Evolutionary conservation across 2,113 vertebrate genomes (phyloP).

Genomic region (Corydoras sp.): DNA sequence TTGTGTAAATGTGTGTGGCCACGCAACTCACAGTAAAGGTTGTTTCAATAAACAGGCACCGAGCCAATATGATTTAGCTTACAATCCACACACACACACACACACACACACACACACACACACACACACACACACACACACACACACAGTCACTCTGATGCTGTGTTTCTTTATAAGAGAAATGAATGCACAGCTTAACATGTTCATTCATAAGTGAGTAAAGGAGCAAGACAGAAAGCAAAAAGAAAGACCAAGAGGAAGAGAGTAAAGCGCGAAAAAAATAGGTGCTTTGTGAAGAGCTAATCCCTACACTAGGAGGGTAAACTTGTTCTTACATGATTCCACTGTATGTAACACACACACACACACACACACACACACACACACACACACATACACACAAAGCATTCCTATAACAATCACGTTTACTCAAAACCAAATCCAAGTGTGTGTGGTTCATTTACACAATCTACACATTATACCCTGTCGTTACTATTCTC

Average conservation of each 20-base stretch:
- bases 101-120: constrained; percentile 12
- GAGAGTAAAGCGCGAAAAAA: constrained; percentile 52
- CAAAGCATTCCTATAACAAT: constrained; percentile 31
- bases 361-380: constrained; percentile 25
- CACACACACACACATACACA: constrained; percentile 28
- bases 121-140: constrained; percentile 9
- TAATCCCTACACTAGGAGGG: constrained; percentile 29
- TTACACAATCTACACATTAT: constrained; percentile 18
- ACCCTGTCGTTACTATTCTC: background rate
- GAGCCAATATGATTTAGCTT: background rate
- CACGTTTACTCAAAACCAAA: constrained; percentile 3
- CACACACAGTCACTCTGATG: background rate
- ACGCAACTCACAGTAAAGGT: too few relatives aligned
- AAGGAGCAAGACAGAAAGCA: too few relatives aligned
- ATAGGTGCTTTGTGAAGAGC: constrained; percentile 21
- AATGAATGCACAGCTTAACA: too few relatives aligned
- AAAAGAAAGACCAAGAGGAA: constrained; percentile 48
- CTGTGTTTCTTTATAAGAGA: too few relatives aligned
- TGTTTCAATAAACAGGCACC: too few relatives aligned
- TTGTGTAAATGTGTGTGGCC: too few relatives aligned
- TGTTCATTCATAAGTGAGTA: too few relatives aligned
- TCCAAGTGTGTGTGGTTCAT: constrained; percentile 13
- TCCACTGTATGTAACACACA: constrained; percentile 29
- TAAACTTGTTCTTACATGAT: constrained; percentile 44
- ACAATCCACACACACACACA: background rate